phyloP scores from a whole-genome alignment of 2,888 invertebrate species.

The Melanophora roralis region DNA sequence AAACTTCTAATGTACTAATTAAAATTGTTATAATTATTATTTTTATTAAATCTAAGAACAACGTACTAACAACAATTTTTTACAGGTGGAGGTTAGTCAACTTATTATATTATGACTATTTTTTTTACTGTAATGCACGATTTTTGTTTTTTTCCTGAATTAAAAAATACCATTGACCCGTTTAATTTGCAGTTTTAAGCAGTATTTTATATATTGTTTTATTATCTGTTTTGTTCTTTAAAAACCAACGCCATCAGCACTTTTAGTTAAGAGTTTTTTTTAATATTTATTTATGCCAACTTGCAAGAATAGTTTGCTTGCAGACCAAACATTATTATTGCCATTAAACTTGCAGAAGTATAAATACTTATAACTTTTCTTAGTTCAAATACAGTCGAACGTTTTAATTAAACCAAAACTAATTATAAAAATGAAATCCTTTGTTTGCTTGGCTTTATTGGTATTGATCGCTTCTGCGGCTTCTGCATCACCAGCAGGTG shows the following conservation, averaged over 20 bases:
- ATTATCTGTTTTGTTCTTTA: neutral
- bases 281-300: neutral
- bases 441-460: constrained; percentile 2
- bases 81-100: too few species aligned
- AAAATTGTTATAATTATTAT: too few species aligned
- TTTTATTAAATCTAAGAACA: too few species aligned
- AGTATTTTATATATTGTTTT: neutral
- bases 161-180: constrained; percentile 9
- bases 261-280: neutral
- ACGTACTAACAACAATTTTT: too few species aligned
- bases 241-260: neutral
- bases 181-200: neutral
- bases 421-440: constrained; percentile 8
- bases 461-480: neutral
- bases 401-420: neutral
- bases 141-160: neutral
- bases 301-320: constrained; percentile 3
- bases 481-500: neutral
- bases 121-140: neutral
- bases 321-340: neutral
- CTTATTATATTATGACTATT: neutral
- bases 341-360: neutral
- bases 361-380: constrained; percentile 16
- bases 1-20: too few species aligned
- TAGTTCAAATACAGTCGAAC: neutral